These are phyloP conservation scores for Tenualosa ilisha DNA, from an alignment of 2,797 vertebrate species.

Conservation along the genomic window DNA sequence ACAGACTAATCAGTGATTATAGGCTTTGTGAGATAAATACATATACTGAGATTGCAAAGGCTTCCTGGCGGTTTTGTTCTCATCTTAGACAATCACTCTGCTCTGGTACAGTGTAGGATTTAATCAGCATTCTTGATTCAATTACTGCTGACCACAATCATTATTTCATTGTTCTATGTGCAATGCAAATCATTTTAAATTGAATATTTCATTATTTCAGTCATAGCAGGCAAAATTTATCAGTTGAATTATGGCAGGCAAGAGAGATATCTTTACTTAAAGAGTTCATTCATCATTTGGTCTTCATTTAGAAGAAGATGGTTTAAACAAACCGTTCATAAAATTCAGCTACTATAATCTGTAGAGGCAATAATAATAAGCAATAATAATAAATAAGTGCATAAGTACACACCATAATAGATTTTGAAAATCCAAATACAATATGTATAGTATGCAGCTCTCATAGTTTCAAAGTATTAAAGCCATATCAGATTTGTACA, in stretches of 20 bases:
- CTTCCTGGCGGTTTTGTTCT: not conserved
- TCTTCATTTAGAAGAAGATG: constrained; percentile 27
- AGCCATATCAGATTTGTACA: not conserved
- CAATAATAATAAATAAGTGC: too few relatives aligned
- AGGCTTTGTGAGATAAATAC: not conserved
- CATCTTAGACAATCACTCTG: not conserved
- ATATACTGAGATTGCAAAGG: not conserved
- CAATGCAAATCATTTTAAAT: not conserved
- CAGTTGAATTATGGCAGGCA: constrained; percentile 30
- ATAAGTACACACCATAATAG: too few relatives aligned
- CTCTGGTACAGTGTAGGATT: not conserved
- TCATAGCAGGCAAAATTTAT: constrained; percentile 38
- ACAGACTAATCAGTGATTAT: not conserved
- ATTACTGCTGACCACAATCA: not conserved
- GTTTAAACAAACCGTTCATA: constrained; percentile 53
- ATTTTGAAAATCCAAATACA: too few relatives aligned
- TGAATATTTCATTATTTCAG: not conserved
- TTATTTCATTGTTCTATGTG: not conserved
- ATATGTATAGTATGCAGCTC: too few relatives aligned
- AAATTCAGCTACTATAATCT: constrained; percentile 65
- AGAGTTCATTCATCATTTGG: not conserved
- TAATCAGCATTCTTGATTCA: not conserved
- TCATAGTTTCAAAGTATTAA: too few relatives aligned
- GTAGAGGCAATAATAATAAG: constrained; percentile 63
- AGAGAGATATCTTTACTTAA: constrained; percentile 27